Evolutionary conservation across 2,797 vertebrate genomes (phyloP).

Genomic region (Notamacropus eugenii): DNA sequence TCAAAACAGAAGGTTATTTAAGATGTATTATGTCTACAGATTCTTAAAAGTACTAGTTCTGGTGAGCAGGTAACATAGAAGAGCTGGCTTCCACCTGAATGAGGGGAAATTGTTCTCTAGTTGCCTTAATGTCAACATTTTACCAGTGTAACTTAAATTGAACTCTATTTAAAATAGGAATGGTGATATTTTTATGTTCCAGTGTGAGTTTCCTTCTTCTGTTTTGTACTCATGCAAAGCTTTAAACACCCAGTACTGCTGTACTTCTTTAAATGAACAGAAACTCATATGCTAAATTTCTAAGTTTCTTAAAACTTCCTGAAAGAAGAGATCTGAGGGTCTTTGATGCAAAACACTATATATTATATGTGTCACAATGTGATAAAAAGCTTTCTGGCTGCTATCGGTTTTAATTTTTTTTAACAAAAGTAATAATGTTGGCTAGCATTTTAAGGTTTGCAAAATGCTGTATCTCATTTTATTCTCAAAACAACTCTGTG

Average conservation of each 20-base stretch:
- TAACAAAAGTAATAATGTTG: neutral
- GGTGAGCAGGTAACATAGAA: fast-evolving
- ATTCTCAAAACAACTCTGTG: neutral
- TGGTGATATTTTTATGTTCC: neutral
- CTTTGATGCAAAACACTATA: slow-evolving; percentile 37
- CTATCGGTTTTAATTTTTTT: neutral
- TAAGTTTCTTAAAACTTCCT: slow-evolving; percentile 41
- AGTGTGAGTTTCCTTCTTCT: neutral
- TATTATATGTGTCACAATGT: neutral
- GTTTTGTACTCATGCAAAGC: fast-evolving
- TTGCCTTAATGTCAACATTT: neutral
- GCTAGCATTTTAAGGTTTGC: neutral
- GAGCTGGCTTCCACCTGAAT: neutral
- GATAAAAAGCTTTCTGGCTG: neutral
- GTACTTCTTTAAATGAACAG: neutral
- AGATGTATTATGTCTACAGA: slow-evolving; percentile 31
- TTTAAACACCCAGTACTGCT: neutral
- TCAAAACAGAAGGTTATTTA: slow-evolving; percentile 8
- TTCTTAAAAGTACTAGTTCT: neutral
- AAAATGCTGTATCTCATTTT: neutral
- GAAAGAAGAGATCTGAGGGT: slow-evolving; percentile 21
- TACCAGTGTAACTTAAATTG: neutral
- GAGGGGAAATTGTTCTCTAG: neutral
- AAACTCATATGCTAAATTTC: neutral
- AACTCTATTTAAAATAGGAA: neutral